Percentiles rank a stretch among this genome's conserved stretches.
phyloP scores from a whole-genome alignment of 1,140 invertebrate genomes.

The Macrobrachium nipponense region DNA sequence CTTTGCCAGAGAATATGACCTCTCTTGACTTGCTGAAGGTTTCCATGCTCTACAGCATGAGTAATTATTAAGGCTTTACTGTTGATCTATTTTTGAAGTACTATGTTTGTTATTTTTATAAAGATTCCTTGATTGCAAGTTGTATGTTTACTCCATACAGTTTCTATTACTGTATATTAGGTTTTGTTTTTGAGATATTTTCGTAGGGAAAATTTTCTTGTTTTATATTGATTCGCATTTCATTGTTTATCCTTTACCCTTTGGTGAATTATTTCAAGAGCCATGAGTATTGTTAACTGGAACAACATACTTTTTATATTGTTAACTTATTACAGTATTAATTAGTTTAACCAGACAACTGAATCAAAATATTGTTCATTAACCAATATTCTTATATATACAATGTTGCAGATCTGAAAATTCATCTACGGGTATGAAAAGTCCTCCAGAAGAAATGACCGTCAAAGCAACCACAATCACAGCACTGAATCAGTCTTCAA shows the following conservation, averaged over 20 bases:
- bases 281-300: too few species aligned
- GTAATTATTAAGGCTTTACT: neutral
- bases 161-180: too few species aligned
- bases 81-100: neutral
- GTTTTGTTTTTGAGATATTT: too few species aligned
- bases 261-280: too few species aligned
- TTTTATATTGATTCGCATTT: too few species aligned
- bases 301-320: too few species aligned
- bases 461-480: conserved; percentile 27
- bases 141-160: too few species aligned
- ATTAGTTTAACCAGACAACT: neutral
- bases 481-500: neutral
- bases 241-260: too few species aligned
- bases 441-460: conserved; percentile 21
- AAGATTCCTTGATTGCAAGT: too few species aligned
- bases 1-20: too few species aligned
- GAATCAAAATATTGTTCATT: too few species aligned
- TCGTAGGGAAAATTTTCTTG: too few species aligned
- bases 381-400: neutral
- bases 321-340: neutral
- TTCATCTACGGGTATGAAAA: conserved; percentile 18
- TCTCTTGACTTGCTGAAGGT: neutral
- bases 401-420: conserved; percentile 30
- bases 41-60: neutral
- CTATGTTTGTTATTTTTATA: neutral